phyloP scores from a whole-genome alignment of 2,888 invertebrate genomes.

The Drosophila subsilvestris region DNA sequence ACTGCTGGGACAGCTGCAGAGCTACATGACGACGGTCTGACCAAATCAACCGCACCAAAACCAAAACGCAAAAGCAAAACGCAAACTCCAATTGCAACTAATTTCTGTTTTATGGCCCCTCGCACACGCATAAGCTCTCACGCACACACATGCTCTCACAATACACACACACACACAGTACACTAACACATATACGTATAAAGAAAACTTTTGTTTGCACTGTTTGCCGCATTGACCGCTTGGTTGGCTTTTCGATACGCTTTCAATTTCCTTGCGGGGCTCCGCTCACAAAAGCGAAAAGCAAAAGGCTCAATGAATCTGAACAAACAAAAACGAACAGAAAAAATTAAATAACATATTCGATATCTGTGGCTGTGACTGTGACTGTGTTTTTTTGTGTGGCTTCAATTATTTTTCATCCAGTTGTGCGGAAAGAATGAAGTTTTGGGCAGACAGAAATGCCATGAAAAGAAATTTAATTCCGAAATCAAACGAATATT shows the following conservation, averaged over 20 bases:
- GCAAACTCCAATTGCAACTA: slow-evolving; percentile 77
- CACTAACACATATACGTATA: slow-evolving; percentile 8
- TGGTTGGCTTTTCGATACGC: slow-evolving; percentile 66
- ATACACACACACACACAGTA: slow-evolving; percentile 11
- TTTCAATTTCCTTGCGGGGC: slow-evolving; percentile 74
- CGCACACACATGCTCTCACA: slow-evolving; percentile 15
- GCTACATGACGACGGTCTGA: slow-evolving; percentile 39
- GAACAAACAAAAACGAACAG: slow-evolving; percentile 24
- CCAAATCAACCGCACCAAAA: slow-evolving; percentile 67
- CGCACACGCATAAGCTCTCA: slow-evolving; percentile 2
- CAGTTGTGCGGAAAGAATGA: slow-evolving; percentile 17
- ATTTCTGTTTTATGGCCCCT: slow-evolving; percentile 72
- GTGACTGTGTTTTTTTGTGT: slow-evolving; percentile 14
- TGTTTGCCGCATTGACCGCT: slow-evolving; percentile 70
- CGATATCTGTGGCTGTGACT: slow-evolving; percentile 4
- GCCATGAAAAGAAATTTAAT: slow-evolving; percentile 33
- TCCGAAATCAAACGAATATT: slow-evolving; percentile 9
- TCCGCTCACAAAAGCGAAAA: slow-evolving; percentile 49
- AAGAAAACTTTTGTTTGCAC: slow-evolving; percentile 60
- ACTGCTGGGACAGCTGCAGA: slow-evolving; percentile 26
- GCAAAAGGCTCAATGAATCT: slow-evolving; percentile 38
- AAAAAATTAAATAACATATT: slow-evolving; percentile 31
- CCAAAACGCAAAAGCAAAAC: slow-evolving; percentile 73
- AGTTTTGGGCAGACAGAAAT: slow-evolving; percentile 22
- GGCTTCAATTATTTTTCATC: slow-evolving; percentile 1